phyloP scores from a whole-genome alignment of 2,888 invertebrate species.

The Cheilosia vulpina region DNA sequence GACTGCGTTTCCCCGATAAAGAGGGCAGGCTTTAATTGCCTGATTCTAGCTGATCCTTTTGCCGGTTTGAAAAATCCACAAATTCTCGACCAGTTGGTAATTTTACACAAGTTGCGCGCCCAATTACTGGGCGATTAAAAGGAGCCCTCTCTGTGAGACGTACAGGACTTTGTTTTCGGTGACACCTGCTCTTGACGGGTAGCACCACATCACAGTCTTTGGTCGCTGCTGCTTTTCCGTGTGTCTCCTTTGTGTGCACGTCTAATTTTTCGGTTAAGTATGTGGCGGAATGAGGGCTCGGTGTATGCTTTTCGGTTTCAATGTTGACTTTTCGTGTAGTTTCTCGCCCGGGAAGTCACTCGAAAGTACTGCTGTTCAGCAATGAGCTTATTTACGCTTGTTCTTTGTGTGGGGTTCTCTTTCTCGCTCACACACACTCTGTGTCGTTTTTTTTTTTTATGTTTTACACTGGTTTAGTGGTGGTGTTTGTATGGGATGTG shows the following conservation, averaged over 20 bases:
- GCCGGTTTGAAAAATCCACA: neutral
- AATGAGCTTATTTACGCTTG: constrained; percentile 67
- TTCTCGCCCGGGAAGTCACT: constrained; percentile 57
- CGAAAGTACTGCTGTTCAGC: constrained; percentile 46
- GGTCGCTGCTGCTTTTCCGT: constrained; percentile 15
- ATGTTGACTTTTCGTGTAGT: constrained; percentile 60
- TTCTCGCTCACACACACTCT: no score
- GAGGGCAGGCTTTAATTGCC: no score
- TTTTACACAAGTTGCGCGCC: constrained; percentile 10
- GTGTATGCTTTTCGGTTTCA: constrained; percentile 34
- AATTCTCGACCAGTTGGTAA: constrained; percentile 21
- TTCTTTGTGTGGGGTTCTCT: constrained; percentile 45
- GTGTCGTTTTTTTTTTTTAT: constrained; percentile 30
- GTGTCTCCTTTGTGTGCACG: constrained; percentile 15
- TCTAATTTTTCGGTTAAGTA: constrained; percentile 43
- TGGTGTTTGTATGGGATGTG: constrained; percentile 27
- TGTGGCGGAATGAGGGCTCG: constrained; percentile 18
- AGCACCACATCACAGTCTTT: constrained; percentile 46
- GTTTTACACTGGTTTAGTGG: neutral
- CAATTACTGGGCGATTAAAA: constrained; percentile 35
- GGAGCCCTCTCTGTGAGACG: constrained; percentile 10
- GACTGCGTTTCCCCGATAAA: neutral
- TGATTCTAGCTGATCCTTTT: constrained; percentile 16
- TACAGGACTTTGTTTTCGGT: constrained; percentile 8
- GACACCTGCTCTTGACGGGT: constrained; percentile 52